A percentile compares a stretch with the other conserved stretches of the same genome.
Evolutionary conservation across 2,797 vertebrate genomes (phyloP).

Genomic region (Mallotus villosus): DNA sequence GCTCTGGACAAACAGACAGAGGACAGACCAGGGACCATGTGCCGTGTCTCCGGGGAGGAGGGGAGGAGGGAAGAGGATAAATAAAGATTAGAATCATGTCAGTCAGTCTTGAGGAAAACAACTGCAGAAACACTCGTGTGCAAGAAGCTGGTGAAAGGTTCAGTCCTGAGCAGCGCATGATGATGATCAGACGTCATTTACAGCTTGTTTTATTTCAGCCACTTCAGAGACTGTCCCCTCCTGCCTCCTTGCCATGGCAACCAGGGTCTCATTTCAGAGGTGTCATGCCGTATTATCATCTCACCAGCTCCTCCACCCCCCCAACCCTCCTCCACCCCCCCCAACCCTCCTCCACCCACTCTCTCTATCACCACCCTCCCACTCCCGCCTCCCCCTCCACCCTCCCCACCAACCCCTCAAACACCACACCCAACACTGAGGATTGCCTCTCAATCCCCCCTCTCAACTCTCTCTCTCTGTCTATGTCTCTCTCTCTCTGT

Average conservation of each 20-base stretch:
- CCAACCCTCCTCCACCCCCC: constrained; percentile 82
- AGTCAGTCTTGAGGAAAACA: constrained; percentile 28
- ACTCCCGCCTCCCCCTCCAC: constrained; percentile 66
- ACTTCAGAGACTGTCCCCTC: constrained; percentile 89
- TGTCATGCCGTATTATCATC: constrained; percentile 99
- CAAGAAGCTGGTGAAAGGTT: constrained; percentile 63
- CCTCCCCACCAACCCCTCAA: background rate
- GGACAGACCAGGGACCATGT: constrained; percentile 43
- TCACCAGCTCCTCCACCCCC: constrained; percentile 86
- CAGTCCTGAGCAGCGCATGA: constrained; percentile 86
- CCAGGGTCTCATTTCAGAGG: constrained; percentile 99
- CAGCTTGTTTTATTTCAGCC: constrained; percentile 93
- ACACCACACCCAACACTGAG: constrained; percentile 5
- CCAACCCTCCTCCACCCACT: constrained; percentile 69
- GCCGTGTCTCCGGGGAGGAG: constrained; percentile 18
- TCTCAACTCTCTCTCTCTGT: background rate
- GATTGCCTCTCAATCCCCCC: constrained; percentile 30
- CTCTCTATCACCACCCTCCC: constrained; percentile 73
- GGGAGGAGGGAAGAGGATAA: background rate
- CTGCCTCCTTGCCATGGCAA: constrained; percentile 96
- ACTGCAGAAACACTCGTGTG: constrained; percentile 27
- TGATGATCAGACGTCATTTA: constrained; percentile 99
- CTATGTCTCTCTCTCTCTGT: background rate
- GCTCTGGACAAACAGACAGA: constrained; percentile 49
- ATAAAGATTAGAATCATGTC: constrained; percentile 22